Conservation (phyloP, 2,797 vertebrate genomes). For the Muscicapa striata region DNA sequence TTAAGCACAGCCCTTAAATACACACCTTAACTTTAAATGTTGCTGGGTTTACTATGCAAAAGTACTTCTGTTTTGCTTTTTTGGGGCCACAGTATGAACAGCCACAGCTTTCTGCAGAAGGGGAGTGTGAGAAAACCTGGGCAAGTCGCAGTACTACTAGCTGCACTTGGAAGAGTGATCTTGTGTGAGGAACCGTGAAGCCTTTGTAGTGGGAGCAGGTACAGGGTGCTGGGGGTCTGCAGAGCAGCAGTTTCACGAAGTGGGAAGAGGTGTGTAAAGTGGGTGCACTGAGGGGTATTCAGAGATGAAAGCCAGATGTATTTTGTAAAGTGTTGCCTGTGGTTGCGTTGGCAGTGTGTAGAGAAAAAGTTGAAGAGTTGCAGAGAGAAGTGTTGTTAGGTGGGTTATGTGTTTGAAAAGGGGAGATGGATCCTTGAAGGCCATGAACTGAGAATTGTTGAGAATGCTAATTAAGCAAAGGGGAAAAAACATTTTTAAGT, state of each 20-base stretch:
- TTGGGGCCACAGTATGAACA: neutral
- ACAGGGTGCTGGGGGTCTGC: fast-evolving
- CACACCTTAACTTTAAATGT: neutral
- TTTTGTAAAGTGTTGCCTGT: neutral
- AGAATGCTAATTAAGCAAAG: neutral
- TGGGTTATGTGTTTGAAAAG: neutral
- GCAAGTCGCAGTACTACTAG: neutral
- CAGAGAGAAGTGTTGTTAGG: neutral
- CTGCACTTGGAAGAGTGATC: neutral
- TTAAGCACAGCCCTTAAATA: neutral
- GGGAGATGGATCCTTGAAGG: neutral
- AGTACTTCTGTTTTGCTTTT: neutral
- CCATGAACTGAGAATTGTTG: neutral
- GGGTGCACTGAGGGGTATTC: neutral
- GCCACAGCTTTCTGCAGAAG: neutral
- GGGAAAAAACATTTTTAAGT: neutral
- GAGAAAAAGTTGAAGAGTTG: neutral
- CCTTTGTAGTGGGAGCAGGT: neutral
- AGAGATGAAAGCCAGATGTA: neutral
- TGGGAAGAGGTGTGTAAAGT: fast-evolving
- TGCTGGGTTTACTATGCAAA: neutral
- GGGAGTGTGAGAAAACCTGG: neutral
- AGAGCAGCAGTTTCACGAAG: neutral
- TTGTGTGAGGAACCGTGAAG: neutral
- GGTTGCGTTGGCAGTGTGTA: neutral